Base-by-base conservation (phyloP, 37 sponge, comb jelly and placozoan genomes). In the Ephydatia muelleri region DNA sequence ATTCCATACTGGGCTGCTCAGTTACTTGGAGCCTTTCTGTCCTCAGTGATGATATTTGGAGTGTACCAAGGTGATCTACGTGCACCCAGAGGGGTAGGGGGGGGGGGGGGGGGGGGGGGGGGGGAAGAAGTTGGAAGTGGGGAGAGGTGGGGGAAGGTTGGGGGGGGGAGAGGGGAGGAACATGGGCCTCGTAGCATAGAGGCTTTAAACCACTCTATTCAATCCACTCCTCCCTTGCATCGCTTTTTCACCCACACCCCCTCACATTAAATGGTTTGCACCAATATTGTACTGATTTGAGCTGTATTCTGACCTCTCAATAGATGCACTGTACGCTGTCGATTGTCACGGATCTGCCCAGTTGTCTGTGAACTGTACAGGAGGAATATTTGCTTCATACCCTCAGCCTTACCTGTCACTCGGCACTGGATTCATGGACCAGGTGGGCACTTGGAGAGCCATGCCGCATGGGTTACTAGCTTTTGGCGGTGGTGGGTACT, bases 21-120 rank as follows among this genome's bases (percentile, higher is more conserved):
- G 82, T 81, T 91, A 28, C 64, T 96, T n/a, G 96, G 93, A 0
- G 88, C 89, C 6, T 96, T 96, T 80, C 25, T 91, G n/a, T 75
- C 93, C 23, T 84, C 94, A 35, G 72, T 70, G 72, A 70, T 96
- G n/a, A 71, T 88, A 21, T 91, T 86, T 84, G 86, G 85, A 49
- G 68, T 86, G 23, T 96, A 96, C 70, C 27, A 84, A 40, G 96
- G 95, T 94, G 73, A 85, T 3, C 70, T 11, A 11, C 29, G 8
- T 8, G 5, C 67, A 79, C 67, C 66, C 66, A 35, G 65, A 57
- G 80, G 66, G 49, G 9, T 12, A 66, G 30, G 19, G 34, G 5
- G 35, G 74, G 34, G 9, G 74, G 74, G 34, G 9, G 74, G 74
- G 34, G 9, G 74, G 35, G 35, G 34, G 74, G 9, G 74, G 9